Conservation (phyloP, 64 coral and sea anemone species). For the Montipora sp. region DNA sequence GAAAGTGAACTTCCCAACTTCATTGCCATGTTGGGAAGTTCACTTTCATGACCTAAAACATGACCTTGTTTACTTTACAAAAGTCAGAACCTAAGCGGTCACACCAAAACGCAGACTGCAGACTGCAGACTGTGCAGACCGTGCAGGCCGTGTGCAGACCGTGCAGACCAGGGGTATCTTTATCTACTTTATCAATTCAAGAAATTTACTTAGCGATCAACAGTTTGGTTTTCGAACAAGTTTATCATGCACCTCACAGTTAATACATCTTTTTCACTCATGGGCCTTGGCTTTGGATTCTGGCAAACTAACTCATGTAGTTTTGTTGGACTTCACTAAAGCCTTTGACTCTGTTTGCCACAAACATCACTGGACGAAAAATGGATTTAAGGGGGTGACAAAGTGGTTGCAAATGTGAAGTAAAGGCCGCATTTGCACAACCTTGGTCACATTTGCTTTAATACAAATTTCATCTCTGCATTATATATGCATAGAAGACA, state of each 20-base stretch:
- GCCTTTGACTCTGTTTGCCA: not conserved
- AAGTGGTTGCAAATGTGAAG: not conserved
- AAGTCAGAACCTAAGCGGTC: too few species aligned
- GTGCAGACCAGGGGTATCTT: not conserved
- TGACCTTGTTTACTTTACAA: too few species aligned
- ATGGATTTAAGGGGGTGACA: not conserved
- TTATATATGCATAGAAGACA: not conserved
- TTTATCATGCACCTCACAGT: not conserved
- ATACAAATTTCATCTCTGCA: not conserved
- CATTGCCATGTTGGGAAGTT: too few species aligned
- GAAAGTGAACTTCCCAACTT: too few species aligned
- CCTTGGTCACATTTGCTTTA: not conserved
- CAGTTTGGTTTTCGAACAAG: conserved; percentile 6
- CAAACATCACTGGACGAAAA: not conserved
- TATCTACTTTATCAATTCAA: not conserved
- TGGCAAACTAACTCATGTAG: not conserved
- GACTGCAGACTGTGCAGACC: too few species aligned
- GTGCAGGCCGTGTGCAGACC: too few species aligned
- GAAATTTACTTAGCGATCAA: conserved; percentile 6
- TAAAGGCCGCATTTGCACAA: not conserved
- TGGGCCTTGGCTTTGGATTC: conserved; percentile 26
- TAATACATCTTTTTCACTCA: conserved; percentile 9
- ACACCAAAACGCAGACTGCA: too few species aligned
- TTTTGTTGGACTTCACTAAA: too few species aligned
- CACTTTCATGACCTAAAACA: too few species aligned